Evolutionary conservation across 1,140 invertebrate genomes (phyloP).

Genomic region (Apis florea): DNA sequence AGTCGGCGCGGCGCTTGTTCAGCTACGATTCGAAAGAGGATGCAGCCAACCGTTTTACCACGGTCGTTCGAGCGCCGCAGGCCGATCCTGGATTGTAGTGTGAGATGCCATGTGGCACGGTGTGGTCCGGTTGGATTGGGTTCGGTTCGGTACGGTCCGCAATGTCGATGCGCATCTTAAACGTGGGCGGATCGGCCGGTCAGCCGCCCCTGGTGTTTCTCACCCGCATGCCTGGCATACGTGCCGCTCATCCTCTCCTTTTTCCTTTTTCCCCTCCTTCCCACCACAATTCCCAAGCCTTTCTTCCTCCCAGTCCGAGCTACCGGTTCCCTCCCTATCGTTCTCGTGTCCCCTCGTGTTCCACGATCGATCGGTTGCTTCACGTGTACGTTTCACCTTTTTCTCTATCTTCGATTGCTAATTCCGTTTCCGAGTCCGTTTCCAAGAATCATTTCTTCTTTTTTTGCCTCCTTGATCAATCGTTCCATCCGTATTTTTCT

Average conservation of each 20-base stretch:
- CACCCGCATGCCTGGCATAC: constrained; percentile 75
- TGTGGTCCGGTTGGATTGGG: neutral
- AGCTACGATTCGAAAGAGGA: constrained; percentile 4
- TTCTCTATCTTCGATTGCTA: too few relatives aligned
- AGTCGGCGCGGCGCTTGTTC: neutral
- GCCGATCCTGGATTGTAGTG: constrained; percentile 37
- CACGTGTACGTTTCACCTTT: neutral
- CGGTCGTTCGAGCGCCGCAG: neutral
- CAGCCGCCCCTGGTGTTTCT: constrained; percentile 73
- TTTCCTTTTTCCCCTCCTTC: constrained; percentile 25
- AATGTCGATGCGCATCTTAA: constrained; percentile 68
- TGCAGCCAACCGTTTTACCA: constrained; percentile 26
- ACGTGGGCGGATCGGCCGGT: constrained; percentile 73
- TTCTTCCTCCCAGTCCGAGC: neutral
- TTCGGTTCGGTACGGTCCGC: constrained; percentile 13
- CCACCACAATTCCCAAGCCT: neutral
- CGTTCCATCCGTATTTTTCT: neutral
- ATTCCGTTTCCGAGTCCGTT: neutral
- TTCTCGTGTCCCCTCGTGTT: neutral
- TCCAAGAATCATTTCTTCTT: neutral
- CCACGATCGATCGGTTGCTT: constrained; percentile 23
- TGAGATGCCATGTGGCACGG: neutral
- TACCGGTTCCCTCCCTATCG: neutral
- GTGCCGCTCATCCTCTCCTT: constrained; percentile 54
- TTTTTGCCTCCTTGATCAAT: neutral